Evolutionary conservation across 2,888 invertebrate genomes (phyloP), one percentile per base, ranked within the genome.

Genomic region (Hypercompe scribonia): DNA sequence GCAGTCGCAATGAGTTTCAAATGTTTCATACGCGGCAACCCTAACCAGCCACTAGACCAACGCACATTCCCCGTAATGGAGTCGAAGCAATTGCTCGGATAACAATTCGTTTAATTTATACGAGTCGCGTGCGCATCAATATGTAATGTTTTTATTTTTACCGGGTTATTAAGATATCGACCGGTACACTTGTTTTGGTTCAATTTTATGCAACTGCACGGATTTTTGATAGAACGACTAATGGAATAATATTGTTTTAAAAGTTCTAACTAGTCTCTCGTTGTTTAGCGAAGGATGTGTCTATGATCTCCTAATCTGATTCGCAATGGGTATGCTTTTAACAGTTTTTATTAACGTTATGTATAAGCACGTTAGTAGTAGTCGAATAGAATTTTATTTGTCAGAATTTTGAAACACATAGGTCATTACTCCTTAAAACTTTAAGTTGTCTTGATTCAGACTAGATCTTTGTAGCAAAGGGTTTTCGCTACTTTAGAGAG

Each of bases 1-100:
- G 11, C 39, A 39, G 39, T 39, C 21, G 3, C 3, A 5, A 4
- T 5, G 21, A 46, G 46, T 50, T 50, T 50, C 18, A 50, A 50
- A 24, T 50, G 24, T 46, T 24, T n/a, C 11, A 54, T 11, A n/a
- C 50, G 50, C 31, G 70, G 50, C 81, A 74, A 31, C 72, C 75
- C 77, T 79, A 77, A 50, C 71, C 73, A 82, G 85, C 84, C 10
- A n/a, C 2, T 54, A 54, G n/a, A 54, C 24, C n/a, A 87, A 87
- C 85, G 83, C 88, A 86, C 85, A 84, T 87, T 86, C 87, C 81
- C 83, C 80, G 82, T 89, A 88, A 89, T 88, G 86, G 85, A 86
- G 85, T 76, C 77, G 78, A 78, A 74, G 83, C 87, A 84, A 87
- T 87, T 81, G 82, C 74, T 77, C 79, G 87, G 86, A 89, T 90